Evolutionary conservation across 2,888 invertebrate genomes (phyloP), one percentile per base, ranked within the genome.

Genomic region (Acronicta alni): DNA sequence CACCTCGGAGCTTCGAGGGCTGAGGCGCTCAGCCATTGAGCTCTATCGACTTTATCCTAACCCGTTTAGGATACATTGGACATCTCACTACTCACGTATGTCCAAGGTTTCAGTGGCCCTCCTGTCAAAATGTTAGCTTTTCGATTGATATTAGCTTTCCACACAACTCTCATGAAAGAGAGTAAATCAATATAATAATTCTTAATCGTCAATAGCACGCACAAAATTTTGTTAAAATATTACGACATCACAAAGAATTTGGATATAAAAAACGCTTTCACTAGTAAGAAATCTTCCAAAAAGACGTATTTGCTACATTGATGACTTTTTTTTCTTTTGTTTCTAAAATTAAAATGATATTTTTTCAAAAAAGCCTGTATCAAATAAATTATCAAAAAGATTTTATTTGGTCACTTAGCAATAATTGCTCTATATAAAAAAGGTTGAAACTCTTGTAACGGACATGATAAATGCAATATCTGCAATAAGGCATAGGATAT

Each of bases 1-100:
- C 76, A 97, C 96, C 95, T 98, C 98, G 82, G 97, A 97, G 94
- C 96, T 96, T 91, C 96, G 96, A 89, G 97, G 96, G 95, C 95
- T 96, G 91, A 96, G 95, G 93, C 95, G 95, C 94, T 96, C 95
- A 95, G 96, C 96, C 96, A 96, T 96, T 88, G 91, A 92, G 93
- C 91, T 92, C 90, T 91, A 89, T 90, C 85, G 89, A 90, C 89
- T 92, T 93, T 93, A 94, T 93, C 86, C 91, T 93, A 84, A 92
- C 93, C 93, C 93, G 88, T 92, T 93, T 94, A 93, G 90, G 93
- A 94, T 93, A 90, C 94, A 94, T 94, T 94, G 92, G 94, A 94
- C 94, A 94, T 94, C 88, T 90, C 93, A 91, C 89, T 86, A 83
- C 88, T 89, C 82, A 85, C 93, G 86, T 89, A 87, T 87, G 85